Percentiles rank a stretch among this genome's conserved stretches.
Evolutionary conservation across 2,797 vertebrate genomes (phyloP).

Genomic region (Enteromius argenteus): DNA sequence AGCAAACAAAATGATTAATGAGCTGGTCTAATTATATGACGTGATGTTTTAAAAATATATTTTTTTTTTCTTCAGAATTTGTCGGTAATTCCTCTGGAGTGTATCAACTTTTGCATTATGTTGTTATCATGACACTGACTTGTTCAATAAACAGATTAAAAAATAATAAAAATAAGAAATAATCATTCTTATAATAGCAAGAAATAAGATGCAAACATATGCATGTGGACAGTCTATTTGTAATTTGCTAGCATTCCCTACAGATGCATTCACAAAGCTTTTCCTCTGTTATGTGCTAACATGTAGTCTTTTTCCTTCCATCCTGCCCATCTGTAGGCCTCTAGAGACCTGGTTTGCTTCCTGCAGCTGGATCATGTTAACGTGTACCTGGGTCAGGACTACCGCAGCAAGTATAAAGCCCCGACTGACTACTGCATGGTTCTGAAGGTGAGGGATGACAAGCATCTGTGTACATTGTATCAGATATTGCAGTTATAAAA

Average conservation of each 20-base stretch:
- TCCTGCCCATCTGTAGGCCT: conserved; percentile 78
- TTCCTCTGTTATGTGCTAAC: neutral
- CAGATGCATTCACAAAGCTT: neutral
- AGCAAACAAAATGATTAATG: neutral
- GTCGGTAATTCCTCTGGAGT: no score
- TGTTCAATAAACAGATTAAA: no score
- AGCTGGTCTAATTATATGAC: neutral
- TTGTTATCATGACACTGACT: no score
- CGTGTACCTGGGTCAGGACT: conserved; percentile 95
- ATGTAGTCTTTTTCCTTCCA: conserved; percentile 22
- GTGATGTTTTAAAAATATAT: neutral
- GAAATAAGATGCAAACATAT: neutral
- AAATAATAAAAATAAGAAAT: neutral
- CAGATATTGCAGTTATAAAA: neutral
- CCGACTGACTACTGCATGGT: conserved; percentile 96
- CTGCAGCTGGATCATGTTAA: conserved; percentile 97
- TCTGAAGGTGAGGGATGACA: conserved; percentile 83
- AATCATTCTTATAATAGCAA: neutral
- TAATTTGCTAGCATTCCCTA: neutral
- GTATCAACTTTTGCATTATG: no score
- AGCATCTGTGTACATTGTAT: neutral
- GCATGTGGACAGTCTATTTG: neutral
- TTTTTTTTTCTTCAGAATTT: no score
- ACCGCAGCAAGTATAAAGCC: conserved; percentile 96
- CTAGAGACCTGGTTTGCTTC: conserved; percentile 95